These are phyloP conservation scores for Solea solea DNA, from an alignment of 2,113 vertebrate species.

Conservation along the genomic window DNA sequence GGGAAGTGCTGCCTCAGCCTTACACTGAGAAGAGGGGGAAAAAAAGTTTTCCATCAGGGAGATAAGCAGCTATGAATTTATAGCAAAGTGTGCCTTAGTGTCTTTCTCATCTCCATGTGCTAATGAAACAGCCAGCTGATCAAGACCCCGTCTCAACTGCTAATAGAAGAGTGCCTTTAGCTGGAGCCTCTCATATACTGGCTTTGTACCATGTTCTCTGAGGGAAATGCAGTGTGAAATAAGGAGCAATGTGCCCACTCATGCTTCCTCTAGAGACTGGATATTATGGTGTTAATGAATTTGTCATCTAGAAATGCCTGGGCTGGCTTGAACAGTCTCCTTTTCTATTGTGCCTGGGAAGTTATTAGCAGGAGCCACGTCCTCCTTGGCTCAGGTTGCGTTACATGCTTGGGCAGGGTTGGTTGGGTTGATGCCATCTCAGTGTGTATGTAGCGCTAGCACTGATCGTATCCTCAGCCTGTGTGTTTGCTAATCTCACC, in stretches of 20 bases:
- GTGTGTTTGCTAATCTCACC: constrained; percentile 1
- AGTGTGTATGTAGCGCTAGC: background rate
- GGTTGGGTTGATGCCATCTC: background rate
- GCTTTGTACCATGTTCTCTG: constrained; percentile 9
- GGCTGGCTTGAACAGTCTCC: background rate
- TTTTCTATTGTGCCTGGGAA: constrained; percentile 16
- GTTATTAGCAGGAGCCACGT: constrained; percentile 2
- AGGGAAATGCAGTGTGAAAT: constrained; percentile 41
- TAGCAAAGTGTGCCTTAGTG: constrained; percentile 31
- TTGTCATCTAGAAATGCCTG: constrained; percentile 13
- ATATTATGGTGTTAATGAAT: constrained; percentile 24
- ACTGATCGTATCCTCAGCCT: background rate
- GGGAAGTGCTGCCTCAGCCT: constrained; percentile 19
- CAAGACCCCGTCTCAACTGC: constrained; percentile 26
- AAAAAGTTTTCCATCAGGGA: constrained; percentile 28
- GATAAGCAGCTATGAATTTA: constrained; percentile 51
- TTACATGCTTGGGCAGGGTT: background rate
- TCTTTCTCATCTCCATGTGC: constrained; percentile 63
- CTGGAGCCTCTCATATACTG: constrained; percentile 5
- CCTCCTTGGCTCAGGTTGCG: constrained; percentile 10
- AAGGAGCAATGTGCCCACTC: constrained; percentile 44
- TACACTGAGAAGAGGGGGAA: background rate
- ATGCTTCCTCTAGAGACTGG: constrained; percentile 7
- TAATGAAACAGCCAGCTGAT: constrained; percentile 65
- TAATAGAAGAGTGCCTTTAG: constrained; percentile 25